Evolutionary conservation across 2,888 invertebrate species (phyloP).

Genomic region (Acronicta alni): DNA sequence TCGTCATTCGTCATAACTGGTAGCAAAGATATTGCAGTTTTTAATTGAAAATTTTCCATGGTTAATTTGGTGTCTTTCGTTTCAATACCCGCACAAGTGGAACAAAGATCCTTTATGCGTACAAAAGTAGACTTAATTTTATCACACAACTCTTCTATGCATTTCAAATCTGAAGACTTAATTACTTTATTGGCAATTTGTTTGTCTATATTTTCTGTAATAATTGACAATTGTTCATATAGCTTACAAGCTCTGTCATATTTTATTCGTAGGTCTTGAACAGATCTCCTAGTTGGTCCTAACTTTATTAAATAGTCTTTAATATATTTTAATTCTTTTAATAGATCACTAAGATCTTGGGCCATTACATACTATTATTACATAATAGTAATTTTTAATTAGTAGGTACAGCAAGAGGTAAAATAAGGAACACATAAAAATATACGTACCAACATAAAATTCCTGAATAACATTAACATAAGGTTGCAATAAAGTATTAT

Average conservation of each 20-base stretch:
- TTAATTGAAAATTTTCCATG: too few relatives aligned
- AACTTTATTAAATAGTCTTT: not conserved
- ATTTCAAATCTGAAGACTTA: too few relatives aligned
- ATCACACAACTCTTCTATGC: too few relatives aligned
- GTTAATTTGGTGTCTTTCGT: too few relatives aligned
- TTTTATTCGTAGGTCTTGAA: slow-evolving; percentile 1
- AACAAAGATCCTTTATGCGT: too few relatives aligned
- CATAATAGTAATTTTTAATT: not conserved
- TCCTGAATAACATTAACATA: not conserved
- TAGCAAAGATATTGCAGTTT: too few relatives aligned
- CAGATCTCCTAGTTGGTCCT: not conserved
- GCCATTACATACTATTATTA: not conserved
- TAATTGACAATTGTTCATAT: not conserved
- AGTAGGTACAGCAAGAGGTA: not conserved
- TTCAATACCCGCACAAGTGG: too few relatives aligned
- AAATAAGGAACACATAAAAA: not conserved
- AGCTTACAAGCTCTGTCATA: not conserved
- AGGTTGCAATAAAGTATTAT: not conserved
- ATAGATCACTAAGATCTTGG: slow-evolving; percentile 2
- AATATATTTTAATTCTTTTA: slow-evolving; percentile 2
- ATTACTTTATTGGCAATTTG: too few relatives aligned
- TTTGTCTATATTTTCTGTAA: too few relatives aligned
- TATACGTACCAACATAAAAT: not conserved
- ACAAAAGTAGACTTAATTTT: too few relatives aligned
- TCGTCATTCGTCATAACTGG: too few relatives aligned